A percentile compares a stretch with the other conserved stretches of the same genome.
Conservation (phyloP, 2,888 invertebrate genomes). For the Limulus polyphemus region DNA sequence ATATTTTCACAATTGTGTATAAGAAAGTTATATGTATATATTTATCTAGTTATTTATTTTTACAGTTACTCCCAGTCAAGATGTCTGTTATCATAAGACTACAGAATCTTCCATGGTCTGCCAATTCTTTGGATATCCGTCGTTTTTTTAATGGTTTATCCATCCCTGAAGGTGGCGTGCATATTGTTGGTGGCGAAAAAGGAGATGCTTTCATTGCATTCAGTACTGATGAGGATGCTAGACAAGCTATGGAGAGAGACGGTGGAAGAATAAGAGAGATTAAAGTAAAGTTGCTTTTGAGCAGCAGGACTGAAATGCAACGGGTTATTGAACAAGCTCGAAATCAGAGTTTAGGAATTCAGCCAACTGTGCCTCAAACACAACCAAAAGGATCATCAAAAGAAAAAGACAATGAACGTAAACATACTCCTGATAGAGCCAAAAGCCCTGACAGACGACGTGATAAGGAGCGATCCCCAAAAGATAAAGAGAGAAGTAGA, state of each 20-base stretch:
- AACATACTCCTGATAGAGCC: constrained; percentile 5
- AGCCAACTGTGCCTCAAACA: constrained; percentile 3
- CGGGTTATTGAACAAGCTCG: constrained; percentile 92
- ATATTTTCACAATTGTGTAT: too few relatives aligned
- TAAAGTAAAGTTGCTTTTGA: constrained; percentile 75
- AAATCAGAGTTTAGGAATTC: constrained; percentile 18
- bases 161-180: constrained; percentile 98
- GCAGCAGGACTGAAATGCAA: constrained; percentile 94
- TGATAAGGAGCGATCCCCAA: constrained; percentile 33
- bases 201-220: constrained; percentile 99
- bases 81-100: constrained; percentile 99
- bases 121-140: constrained; percentile 94
- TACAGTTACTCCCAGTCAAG: neutral
- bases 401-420: neutral
- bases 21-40: too few relatives aligned
- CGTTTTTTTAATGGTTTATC: constrained; percentile 90
- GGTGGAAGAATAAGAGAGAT: constrained; percentile 79
- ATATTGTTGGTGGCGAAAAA: constrained; percentile 96
- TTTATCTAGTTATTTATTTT: too few relatives aligned
- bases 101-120: constrained; percentile 96
- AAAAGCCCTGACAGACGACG: constrained; percentile 26
- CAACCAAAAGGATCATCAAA: neutral
- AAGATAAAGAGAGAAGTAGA: constrained; percentile 32
- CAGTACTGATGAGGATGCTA: constrained; percentile 96
- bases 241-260: constrained; percentile 87